A percentile compares a stretch with the other conserved stretches of the same genome.
Evolutionary conservation across 2,888 invertebrate genomes (phyloP).

Genomic region (Harpalus rubripes): DNA sequence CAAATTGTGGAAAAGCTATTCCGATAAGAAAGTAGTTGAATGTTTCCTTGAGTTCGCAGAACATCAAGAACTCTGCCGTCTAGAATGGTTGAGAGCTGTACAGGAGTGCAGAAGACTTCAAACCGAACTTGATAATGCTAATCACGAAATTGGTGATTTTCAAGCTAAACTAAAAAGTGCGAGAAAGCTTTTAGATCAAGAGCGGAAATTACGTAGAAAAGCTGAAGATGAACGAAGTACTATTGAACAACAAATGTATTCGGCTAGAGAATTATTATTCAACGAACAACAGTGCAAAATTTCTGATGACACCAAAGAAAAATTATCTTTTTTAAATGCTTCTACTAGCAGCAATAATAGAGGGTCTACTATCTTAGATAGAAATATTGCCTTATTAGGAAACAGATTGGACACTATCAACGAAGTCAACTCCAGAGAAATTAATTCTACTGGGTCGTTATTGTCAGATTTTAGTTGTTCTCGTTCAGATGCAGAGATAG

Average conservation of each 20-base stretch:
- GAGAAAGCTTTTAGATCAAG: slow-evolving; percentile 88
- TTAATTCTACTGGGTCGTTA: slow-evolving; percentile 89
- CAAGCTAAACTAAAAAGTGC: slow-evolving; percentile 91
- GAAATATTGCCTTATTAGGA: slow-evolving; percentile 16
- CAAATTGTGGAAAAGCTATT: slow-evolving; percentile 83
- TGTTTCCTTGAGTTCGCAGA: slow-evolving; percentile 87
- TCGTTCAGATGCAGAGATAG: slow-evolving; percentile 90
- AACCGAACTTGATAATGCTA: slow-evolving; percentile 84
- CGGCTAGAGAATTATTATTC: slow-evolving; percentile 86
- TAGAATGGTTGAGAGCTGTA: slow-evolving; percentile 85
- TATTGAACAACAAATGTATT: slow-evolving; percentile 81
- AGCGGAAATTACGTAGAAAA: slow-evolving; percentile 84
- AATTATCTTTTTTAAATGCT: slow-evolving; percentile 86
- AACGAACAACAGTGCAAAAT: slow-evolving; percentile 80
- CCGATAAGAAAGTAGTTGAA: slow-evolving; percentile 79
- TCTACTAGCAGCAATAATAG: slow-evolving; percentile 75
- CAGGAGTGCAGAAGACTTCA: slow-evolving; percentile 87
- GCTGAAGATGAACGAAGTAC: slow-evolving; percentile 80
- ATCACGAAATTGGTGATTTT: slow-evolving; percentile 85
- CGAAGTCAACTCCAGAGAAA: slow-evolving; percentile 79
- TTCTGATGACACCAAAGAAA: slow-evolving; percentile 90
- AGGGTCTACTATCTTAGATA: slow-evolving; percentile 50
- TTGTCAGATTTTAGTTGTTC: slow-evolving; percentile 90
- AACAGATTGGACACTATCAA: slow-evolving; percentile 73
- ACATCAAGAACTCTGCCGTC: slow-evolving; percentile 85